These are phyloP conservation scores for Actinemys pallida DNA, from an alignment of 2,113 vertebrate genomes.

Conservation along the genomic window DNA sequence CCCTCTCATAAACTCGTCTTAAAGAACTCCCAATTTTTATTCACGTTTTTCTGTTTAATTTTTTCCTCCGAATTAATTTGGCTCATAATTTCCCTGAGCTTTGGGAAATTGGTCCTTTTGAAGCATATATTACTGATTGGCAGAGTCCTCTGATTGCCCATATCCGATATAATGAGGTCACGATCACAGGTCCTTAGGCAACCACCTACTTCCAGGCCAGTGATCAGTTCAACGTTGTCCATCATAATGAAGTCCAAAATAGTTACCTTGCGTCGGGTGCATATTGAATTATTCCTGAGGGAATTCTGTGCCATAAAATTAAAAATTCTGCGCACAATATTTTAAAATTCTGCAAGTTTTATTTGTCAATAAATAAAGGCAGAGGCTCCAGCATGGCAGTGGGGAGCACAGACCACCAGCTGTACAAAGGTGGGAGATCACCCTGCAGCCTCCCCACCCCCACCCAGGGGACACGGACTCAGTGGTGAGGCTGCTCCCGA, in stretches of 20 bases:
- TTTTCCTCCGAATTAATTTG: not conserved
- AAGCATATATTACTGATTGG: not conserved
- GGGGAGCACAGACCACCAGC: too few relatives aligned
- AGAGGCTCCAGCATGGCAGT: too few relatives aligned
- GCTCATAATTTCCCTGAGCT: not conserved
- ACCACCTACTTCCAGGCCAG: fast-evolving
- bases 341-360: too few relatives aligned
- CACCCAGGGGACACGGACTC: too few relatives aligned
- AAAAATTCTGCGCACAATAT: too few relatives aligned
- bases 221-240: fast-evolving
- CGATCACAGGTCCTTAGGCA: not conserved
- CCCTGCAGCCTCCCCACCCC: too few relatives aligned
- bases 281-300: too few relatives aligned
- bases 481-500: too few relatives aligned
- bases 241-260: not conserved
- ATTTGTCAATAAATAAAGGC: too few relatives aligned
- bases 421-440: too few relatives aligned
- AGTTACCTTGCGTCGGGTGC: not conserved
- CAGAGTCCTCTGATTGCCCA: not conserved
- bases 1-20: not conserved
- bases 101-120: not conserved
- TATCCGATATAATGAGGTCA: fast-evolving
- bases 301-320: too few relatives aligned
- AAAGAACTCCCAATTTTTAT: fast-evolving
- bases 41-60: not conserved